Evolutionary conservation across 2,113 vertebrate genomes (phyloP), one percentile per base, ranked within the genome.

Genomic region (Salvelinus sp.): DNA sequence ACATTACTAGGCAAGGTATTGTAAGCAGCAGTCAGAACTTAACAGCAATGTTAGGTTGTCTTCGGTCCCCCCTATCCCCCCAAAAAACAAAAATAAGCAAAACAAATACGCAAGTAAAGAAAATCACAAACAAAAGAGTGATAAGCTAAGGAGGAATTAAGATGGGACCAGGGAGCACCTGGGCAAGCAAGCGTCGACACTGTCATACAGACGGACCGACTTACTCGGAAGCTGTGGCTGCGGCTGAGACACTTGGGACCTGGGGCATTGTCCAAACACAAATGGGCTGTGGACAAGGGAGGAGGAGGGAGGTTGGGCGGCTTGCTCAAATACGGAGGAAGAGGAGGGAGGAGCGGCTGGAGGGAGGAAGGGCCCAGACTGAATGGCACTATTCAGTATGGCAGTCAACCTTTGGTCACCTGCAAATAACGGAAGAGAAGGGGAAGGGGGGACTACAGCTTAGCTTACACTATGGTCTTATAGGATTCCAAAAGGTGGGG

Each of bases 201-300:
- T 96, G 94, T 88, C 89, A 91, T 83, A 90, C 86, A 94, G 95
- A 94, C 93, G 92, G 95, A 96, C 95, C 96, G 94, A 99, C 98
- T 99, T 99, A 99, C 98, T 98, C 95, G 95, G 97, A 98, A 98
- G 96, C 96, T 96, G 95, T 90, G 94, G 94, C 88, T 93, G 92
- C 92, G 94, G 94, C 94, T 96, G 97, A 96, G 95, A 97, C 93
- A 97, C 96, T 96, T 98, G 97, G 96, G 98, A 96, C 12, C 50
- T 54, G 94, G 96, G 96, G 97, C 96, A 95, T 83, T 99, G 97
- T 97, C 98, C 97, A 94, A 99, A 99, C 96, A 99, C 97, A 99
- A 99, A 99, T 96, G 98, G 97, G 92, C 97, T 97, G 95, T 98
- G 96, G 94, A 97, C 95, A 96, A 96, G 96, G 96, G 97, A 94